phyloP scores from a whole-genome alignment of 2,888 invertebrate species.

The Papilio protenor region DNA sequence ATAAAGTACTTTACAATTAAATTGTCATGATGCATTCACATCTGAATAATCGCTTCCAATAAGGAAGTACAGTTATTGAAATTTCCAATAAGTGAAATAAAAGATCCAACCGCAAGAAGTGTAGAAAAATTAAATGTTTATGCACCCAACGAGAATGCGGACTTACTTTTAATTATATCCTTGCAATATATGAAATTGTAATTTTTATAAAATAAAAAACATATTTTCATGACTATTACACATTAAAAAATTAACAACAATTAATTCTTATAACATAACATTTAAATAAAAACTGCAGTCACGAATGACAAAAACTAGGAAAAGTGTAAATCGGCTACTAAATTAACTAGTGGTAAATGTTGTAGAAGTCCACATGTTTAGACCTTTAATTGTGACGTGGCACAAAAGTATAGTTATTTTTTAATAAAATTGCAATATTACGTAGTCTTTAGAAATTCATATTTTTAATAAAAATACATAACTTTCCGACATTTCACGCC shows the following conservation, averaged over 20 bases:
- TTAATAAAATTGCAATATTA: neutral
- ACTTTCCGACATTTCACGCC: neutral
- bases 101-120: constrained; percentile 15
- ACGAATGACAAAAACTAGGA: neutral
- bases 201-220: constrained; percentile 1
- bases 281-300: neutral
- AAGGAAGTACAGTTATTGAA: constrained; percentile 13
- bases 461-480: neutral
- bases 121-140: constrained; percentile 19
- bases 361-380: neutral
- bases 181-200: constrained; percentile 23
- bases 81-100: constrained; percentile 24
- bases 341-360: neutral
- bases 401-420: neutral
- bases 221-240: constrained; percentile 3
- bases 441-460: neutral
- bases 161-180: constrained; percentile 26
- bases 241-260: neutral
- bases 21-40: constrained; percentile 1
- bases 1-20: constrained; percentile 3
- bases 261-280: neutral
- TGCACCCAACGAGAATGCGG: constrained; percentile 30
- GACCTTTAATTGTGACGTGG: too few species aligned
- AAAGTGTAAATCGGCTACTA: neutral
- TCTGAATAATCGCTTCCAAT: constrained; percentile 3